A percentile compares a stretch with the other conserved stretches of the same genome.
These are phyloP conservation scores for Gymnopithys bicolor DNA, from an alignment of 2,797 vertebrate genomes.

Conservation along the genomic window DNA sequence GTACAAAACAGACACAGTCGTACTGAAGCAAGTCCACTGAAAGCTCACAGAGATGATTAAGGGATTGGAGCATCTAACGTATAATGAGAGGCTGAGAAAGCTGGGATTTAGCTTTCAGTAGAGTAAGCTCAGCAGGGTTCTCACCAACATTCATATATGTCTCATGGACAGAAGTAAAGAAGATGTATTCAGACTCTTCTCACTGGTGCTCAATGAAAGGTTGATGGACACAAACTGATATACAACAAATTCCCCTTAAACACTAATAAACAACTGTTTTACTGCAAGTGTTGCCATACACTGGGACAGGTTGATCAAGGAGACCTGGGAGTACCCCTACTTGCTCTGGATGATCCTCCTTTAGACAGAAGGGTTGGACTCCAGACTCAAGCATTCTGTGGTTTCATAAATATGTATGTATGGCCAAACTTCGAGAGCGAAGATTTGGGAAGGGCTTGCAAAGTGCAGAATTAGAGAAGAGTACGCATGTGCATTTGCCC, in stretches of 20 bases:
- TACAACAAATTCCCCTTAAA: neutral
- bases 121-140: neutral
- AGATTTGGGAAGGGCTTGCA: too few relatives aligned
- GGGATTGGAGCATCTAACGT: neutral
- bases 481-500: neutral
- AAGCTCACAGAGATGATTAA: neutral
- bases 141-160: neutral
- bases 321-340: neutral
- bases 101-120: neutral
- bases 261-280: neutral
- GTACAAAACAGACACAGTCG: neutral
- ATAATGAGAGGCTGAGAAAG: neutral
- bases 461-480: neutral
- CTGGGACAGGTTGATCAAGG: neutral
- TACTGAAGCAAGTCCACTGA: neutral
- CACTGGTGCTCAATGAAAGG: neutral
- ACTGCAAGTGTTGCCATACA: neutral
- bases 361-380: neutral
- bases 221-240: neutral
- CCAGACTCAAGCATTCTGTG: neutral
- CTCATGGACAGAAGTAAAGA: neutral
- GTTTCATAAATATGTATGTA: neutral
- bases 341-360: neutral
- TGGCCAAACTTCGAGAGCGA: too few relatives aligned
- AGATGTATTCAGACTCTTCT: neutral